Evolutionary conservation across 2,113 vertebrate genomes (phyloP).

Genomic region (Opisthocomus hoazin): DNA sequence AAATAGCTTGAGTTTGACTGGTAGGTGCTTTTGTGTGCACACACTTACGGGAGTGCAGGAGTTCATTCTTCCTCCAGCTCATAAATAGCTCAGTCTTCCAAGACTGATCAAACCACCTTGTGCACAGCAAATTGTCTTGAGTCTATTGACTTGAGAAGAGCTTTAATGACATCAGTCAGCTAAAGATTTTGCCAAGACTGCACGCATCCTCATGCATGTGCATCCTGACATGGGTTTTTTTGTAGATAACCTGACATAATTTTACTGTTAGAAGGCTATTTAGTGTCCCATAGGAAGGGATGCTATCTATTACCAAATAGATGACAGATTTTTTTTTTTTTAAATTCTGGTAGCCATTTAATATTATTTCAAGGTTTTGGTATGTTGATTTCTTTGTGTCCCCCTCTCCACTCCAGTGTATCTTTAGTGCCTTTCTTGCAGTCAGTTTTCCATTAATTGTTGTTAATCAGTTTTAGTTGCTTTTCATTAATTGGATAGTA

Average conservation of each 20-base stretch:
- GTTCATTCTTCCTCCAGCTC: not conserved
- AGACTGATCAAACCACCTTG: not conserved
- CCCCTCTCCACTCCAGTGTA: not conserved
- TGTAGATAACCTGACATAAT: not conserved
- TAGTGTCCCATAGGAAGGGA: not conserved
- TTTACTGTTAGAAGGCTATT: not conserved
- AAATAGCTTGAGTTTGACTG: not conserved
- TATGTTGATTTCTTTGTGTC: not conserved
- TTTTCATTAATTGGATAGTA: not conserved
- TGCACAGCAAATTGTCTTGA: not conserved
- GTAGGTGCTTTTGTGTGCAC: not conserved
- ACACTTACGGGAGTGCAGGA: rapidly evolving
- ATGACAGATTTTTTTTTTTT: not conserved
- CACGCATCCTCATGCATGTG: not conserved
- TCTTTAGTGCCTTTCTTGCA: not conserved
- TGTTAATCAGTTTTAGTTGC: not conserved
- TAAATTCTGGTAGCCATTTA: not conserved
- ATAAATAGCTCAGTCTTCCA: not conserved
- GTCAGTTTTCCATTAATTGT: not conserved
- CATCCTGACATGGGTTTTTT: not conserved
- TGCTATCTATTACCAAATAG: not conserved
- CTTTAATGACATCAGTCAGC: not conserved
- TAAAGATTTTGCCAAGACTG: not conserved
- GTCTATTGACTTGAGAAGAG: not conserved
- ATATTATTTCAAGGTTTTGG: not conserved